phyloP scores from a whole-genome alignment of 2,113 vertebrate species.

The Oreochromis aureus region DNA sequence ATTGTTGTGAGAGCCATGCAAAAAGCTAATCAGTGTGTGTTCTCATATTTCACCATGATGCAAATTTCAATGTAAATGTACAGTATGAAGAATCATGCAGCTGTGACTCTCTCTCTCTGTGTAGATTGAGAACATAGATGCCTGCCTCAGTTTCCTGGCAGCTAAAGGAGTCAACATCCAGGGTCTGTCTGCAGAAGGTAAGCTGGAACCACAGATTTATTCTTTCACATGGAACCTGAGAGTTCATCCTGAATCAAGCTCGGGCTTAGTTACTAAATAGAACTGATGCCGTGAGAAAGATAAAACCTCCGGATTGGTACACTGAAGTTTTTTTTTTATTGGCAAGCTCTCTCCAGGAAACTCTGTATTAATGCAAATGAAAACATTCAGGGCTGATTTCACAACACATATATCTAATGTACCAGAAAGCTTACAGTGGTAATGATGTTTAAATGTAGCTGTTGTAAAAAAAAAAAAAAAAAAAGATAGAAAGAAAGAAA shows the following conservation, averaged over 20 bases:
- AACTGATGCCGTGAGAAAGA: background rate
- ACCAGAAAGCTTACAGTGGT: background rate
- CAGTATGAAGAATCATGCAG: background rate
- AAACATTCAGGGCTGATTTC: background rate
- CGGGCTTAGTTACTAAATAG: background rate
- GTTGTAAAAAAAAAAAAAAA: background rate
- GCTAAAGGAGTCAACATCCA: constrained; percentile 98
- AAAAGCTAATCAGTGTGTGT: background rate
- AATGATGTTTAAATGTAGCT: background rate
- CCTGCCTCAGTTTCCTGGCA: constrained; percentile 96
- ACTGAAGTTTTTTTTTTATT: background rate
- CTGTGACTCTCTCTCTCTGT: background rate
- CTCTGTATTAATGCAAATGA: background rate
- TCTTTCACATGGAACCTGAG: background rate
- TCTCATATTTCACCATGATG: constrained; percentile 6
- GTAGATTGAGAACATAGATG: constrained; percentile 98
- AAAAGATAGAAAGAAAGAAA: background rate
- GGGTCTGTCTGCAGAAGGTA: constrained; percentile 97
- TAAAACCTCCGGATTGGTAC: background rate
- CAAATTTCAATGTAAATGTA: constrained; percentile 26
- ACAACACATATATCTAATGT: background rate
- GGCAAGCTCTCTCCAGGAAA: background rate
- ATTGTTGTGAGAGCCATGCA: background rate
- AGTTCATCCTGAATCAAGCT: background rate
- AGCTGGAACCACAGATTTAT: constrained; percentile 33